A percentile compares a stretch with the other conserved stretches of the same genome.
Conservation (phyloP, 2,797 vertebrate genomes). For the Valencia hispanica region DNA sequence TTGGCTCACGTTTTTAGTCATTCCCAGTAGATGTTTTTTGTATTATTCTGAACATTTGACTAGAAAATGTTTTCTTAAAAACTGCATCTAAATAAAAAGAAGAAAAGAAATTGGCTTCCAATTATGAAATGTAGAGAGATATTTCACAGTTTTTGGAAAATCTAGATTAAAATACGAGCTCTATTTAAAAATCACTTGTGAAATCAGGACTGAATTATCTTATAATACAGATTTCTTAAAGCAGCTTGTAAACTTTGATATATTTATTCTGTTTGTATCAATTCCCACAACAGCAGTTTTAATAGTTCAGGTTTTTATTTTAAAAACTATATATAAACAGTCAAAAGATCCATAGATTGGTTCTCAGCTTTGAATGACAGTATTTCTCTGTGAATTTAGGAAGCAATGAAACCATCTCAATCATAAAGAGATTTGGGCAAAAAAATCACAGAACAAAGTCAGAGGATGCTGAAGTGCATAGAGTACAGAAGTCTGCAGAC, state of each 20-base stretch:
- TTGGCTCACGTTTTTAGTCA: neutral
- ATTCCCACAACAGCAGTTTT: neutral
- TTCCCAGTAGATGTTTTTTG: neutral
- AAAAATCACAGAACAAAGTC: neutral
- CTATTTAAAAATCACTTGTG: neutral
- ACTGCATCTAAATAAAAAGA: neutral
- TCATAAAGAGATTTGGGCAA: neutral
- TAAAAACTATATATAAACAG: neutral
- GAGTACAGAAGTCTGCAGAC: too few species aligned
- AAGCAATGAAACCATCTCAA: neutral
- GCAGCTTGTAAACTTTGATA: neutral
- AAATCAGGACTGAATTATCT: neutral
- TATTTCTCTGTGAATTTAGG: neutral
- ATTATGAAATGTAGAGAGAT: neutral
- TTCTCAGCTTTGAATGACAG: neutral
- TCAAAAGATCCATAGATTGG: neutral
- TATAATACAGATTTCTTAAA: neutral
- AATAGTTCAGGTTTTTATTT: neutral
- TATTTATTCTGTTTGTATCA: neutral
- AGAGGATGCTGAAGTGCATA: neutral
- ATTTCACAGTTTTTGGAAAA: neutral
- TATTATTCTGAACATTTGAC: neutral
- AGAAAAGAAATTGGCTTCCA: neutral
- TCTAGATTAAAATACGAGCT: neutral
- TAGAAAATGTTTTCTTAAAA: neutral